phyloP scores from a whole-genome alignment of 2,797 vertebrate species.

The Anguilla obscura region DNA sequence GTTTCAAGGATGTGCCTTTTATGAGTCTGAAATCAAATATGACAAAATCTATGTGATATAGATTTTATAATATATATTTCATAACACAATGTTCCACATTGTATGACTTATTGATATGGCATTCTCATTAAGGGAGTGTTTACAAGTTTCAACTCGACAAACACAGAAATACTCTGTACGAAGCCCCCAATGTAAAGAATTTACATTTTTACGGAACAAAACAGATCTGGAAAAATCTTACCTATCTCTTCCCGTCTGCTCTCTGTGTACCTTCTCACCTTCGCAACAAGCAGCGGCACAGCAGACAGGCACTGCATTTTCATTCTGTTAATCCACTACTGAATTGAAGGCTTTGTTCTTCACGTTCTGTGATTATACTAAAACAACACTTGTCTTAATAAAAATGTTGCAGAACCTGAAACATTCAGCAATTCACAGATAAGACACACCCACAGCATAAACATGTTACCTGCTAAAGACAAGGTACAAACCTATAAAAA shows the following conservation, averaged over 20 bases:
- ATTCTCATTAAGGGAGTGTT: neutral
- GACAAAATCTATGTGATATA: neutral
- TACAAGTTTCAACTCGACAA: conserved; percentile 55
- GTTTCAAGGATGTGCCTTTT: neutral
- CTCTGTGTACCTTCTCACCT: conserved; percentile 49
- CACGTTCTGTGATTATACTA: conserved; percentile 61
- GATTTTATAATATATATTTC: neutral
- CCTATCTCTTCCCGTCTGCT: conserved; percentile 55
- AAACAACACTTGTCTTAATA: conserved; percentile 68
- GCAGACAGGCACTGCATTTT: conserved; percentile 59
- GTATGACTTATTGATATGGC: neutral
- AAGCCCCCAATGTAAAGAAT: conserved; percentile 49
- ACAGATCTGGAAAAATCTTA: conserved; percentile 10
- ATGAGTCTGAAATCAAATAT: neutral
- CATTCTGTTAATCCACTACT: conserved; percentile 51
- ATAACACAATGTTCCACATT: neutral
- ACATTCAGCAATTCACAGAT: conserved; percentile 39
- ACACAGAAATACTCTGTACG: conserved; percentile 32
- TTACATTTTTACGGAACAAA: conserved; percentile 26
- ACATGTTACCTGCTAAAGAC: conserved; percentile 29
- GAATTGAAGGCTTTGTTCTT: conserved; percentile 59
- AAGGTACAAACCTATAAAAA: neutral
- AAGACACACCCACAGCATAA: conserved; percentile 52
- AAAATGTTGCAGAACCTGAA: conserved; percentile 58
- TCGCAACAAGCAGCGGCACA: conserved; percentile 50